Evolutionary conservation across 2,113 vertebrate species (phyloP).

Genomic region (Sceloporus tristichus): DNA sequence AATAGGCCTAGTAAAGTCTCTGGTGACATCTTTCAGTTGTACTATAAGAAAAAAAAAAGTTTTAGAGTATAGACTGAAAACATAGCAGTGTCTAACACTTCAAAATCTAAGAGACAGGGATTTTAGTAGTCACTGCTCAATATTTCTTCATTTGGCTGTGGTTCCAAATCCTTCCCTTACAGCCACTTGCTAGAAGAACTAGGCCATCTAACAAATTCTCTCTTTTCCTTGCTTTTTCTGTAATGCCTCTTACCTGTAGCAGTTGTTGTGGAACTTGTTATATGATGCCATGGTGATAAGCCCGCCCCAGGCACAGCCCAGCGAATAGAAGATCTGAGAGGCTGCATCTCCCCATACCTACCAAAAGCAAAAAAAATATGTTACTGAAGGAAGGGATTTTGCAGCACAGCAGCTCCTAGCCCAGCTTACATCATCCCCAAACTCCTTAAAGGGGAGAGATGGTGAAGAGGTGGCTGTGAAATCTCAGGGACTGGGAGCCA

Average conservation of each 20-base stretch:
- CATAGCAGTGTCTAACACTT: background rate
- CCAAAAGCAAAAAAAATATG: background rate
- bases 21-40: background rate
- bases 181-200: background rate
- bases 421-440: background rate
- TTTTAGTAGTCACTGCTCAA: background rate
- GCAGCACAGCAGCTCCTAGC: no score
- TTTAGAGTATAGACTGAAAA: background rate
- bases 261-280: constrained; percentile 99
- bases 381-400: constrained; percentile 20
- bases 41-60: background rate
- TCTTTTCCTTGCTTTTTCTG: background rate
- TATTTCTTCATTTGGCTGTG: background rate
- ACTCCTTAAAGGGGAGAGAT: background rate
- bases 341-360: constrained; percentile 98
- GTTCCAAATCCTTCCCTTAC: background rate
- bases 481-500: background rate
- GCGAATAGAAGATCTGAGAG: constrained; percentile 98
- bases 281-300: constrained; percentile 99
- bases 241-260: constrained; percentile 86
- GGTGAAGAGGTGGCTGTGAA: no score
- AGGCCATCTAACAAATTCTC: background rate
- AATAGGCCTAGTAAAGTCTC: no score
- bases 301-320: constrained; percentile 97
- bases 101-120: background rate